Evolutionary conservation across 2,113 vertebrate genomes (phyloP).

Genomic region (Nymphicus hollandicus): DNA sequence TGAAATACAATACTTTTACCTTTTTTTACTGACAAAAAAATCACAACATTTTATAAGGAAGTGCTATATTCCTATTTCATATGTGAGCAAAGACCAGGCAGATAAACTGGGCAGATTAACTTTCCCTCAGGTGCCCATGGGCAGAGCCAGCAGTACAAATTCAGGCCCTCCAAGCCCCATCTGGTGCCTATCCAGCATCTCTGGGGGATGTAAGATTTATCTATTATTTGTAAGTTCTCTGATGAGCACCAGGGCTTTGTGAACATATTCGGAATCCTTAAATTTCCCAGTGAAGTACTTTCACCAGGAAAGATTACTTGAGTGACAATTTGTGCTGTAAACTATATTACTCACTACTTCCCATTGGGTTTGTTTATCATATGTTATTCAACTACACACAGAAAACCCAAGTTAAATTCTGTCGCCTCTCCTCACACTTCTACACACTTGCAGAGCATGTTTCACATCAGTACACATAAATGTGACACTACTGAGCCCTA

Average conservation of each 20-base stretch:
- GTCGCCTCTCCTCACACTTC: neutral
- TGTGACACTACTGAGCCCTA: neutral
- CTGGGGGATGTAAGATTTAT: neutral
- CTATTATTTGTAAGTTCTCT: neutral
- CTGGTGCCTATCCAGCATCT: neutral
- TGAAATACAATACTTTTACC: neutral
- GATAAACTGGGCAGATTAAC: neutral
- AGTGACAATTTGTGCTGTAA: conserved; percentile 8
- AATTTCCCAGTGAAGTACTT: conserved; percentile 11
- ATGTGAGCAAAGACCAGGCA: neutral
- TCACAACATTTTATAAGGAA: neutral
- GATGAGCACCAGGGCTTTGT: neutral
- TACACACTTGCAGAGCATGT: neutral
- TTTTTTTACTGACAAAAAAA: neutral
- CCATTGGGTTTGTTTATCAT: neutral
- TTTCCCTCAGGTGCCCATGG: neutral
- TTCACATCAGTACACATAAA: neutral
- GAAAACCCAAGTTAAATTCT: neutral
- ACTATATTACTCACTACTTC: neutral
- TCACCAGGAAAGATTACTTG: neutral
- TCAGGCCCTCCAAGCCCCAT: neutral
- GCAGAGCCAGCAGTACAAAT: neutral
- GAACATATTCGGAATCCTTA: neutral
- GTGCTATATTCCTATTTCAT: neutral
- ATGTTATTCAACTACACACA: neutral